A percentile compares a stretch with the other conserved stretches of the same genome.
phyloP scores from a whole-genome alignment of 2,797 vertebrate species.

The Peromyscus attwateri region DNA sequence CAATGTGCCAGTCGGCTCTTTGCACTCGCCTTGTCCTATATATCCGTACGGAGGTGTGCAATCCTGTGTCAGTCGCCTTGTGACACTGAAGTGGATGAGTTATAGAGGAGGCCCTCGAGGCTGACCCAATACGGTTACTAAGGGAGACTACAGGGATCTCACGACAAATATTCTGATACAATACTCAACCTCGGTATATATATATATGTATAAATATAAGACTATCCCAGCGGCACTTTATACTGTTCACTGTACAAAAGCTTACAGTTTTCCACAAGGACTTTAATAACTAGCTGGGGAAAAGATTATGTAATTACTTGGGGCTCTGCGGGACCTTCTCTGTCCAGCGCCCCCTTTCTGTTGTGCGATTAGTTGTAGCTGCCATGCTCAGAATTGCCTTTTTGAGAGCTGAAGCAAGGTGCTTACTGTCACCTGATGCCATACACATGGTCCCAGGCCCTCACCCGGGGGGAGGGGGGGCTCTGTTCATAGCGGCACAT shows the following conservation, averaged over 20 bases:
- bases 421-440: conserved; percentile 94
- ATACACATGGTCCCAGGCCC: conserved; percentile 89
- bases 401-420: conserved; percentile 96
- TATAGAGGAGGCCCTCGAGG: conserved; percentile 90
- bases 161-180: conserved; percentile 93
- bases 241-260: conserved; percentile 99
- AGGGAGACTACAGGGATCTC: conserved; percentile 96
- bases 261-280: conserved; percentile 92
- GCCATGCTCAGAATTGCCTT: conserved; percentile 97
- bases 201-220: conserved; percentile 92
- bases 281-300: conserved; percentile 90
- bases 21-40: conserved; percentile 98
- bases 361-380: conserved; percentile 94
- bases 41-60: conserved; percentile 97
- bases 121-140: conserved; percentile 90
- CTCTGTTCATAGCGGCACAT: conserved; percentile 94
- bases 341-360: conserved; percentile 91
- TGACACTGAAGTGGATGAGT: conserved; percentile 94
- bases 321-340: conserved; percentile 91
- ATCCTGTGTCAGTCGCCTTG: conserved; percentile 94
- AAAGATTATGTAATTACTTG: conserved; percentile 89
- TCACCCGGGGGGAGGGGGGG: conserved; percentile 90
- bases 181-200: conserved; percentile 94
- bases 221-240: conserved; percentile 99
- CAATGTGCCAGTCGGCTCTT: conserved; percentile 99